Percentiles rank a stretch among this genome's conserved stretches.
Evolutionary conservation across 2,113 vertebrate species (phyloP).

Genomic region (Thermophis baileyi): DNA sequence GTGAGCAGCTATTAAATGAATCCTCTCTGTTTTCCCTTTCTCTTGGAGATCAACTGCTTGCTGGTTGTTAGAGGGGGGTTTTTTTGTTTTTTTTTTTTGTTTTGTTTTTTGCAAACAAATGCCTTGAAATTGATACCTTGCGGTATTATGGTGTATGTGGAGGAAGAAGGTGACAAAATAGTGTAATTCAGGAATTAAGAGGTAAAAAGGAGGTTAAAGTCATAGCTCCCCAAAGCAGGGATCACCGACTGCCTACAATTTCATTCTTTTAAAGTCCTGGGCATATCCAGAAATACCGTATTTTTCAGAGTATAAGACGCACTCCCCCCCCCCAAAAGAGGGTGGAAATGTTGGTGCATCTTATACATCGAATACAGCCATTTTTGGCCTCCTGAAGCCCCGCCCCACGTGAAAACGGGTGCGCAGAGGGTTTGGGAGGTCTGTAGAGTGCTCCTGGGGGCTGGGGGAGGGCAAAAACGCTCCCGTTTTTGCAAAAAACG

Average conservation of each 20-base stretch:
- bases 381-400: too few relatives aligned
- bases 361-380: too few relatives aligned
- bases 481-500: too few relatives aligned
- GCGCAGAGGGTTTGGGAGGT: too few relatives aligned
- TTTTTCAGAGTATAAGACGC: too few relatives aligned
- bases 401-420: too few relatives aligned
- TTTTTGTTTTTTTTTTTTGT: background rate
- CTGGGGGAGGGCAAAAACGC: too few relatives aligned
- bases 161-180: background rate
- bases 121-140: background rate
- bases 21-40: background rate
- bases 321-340: too few relatives aligned
- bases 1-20: background rate
- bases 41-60: background rate
- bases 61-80: background rate
- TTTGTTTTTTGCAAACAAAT: background rate
- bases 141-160: background rate
- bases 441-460: too few relatives aligned
- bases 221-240: background rate
- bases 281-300: background rate
- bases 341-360: too few relatives aligned
- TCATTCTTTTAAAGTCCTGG: background rate
- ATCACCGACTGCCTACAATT: background rate
- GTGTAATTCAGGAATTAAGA: background rate
- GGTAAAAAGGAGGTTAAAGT: background rate